phyloP scores from a whole-genome alignment of 2,797 vertebrate genomes.

The Epinephelus awoara region DNA sequence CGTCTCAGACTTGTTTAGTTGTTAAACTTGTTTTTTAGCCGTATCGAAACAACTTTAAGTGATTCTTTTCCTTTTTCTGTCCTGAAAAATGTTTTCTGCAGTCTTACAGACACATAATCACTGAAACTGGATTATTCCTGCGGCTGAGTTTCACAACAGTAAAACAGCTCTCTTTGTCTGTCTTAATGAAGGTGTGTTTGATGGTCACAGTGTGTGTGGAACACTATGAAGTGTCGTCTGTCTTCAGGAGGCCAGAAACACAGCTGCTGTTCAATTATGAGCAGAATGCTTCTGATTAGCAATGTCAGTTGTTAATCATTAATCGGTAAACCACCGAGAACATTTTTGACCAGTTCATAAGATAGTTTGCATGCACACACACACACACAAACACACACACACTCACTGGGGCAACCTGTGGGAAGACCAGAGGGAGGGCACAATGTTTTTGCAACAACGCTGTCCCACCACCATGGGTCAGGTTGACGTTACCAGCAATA shows the following conservation, averaged over 20 bases:
- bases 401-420: too few relatives aligned
- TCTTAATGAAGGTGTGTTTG: not conserved
- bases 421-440: too few relatives aligned
- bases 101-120: constrained; percentile 1
- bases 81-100: constrained; percentile 4
- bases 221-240: not conserved
- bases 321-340: too few relatives aligned
- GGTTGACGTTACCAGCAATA: too few relatives aligned
- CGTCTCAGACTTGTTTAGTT: not conserved
- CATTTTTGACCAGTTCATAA: too few relatives aligned
- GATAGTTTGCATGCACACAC: too few relatives aligned
- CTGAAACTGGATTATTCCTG: not conserved
- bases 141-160: not conserved
- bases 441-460: too few relatives aligned
- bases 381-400: too few relatives aligned
- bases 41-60: too few relatives aligned
- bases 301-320: not conserved
- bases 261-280: not conserved
- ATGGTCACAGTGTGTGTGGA: not conserved
- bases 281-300: not conserved
- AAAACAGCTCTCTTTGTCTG: not conserved
- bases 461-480: too few relatives aligned
- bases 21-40: too few relatives aligned
- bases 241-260: not conserved
- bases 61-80: not conserved